Conservation (phyloP, 2,797 vertebrate genomes). For the Bucorvus abyssinicus region DNA sequence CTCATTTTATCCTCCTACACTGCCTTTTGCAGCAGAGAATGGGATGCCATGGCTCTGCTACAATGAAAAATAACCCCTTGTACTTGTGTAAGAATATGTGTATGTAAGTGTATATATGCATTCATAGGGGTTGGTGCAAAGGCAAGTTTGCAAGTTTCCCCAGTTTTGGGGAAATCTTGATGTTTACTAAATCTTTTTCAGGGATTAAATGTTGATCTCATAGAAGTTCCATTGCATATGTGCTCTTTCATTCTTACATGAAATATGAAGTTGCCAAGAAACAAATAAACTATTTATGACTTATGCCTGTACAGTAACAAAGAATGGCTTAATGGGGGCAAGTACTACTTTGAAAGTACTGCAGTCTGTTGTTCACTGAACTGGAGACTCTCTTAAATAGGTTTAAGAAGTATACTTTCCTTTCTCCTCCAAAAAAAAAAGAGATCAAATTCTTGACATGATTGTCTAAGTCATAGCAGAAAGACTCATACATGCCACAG, state of each 20-base stretch:
- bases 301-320: conserved; percentile 8
- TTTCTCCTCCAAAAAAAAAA: not conserved
- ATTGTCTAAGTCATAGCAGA: not conserved
- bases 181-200: not conserved
- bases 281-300: conserved; percentile 45
- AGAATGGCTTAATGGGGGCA: conserved; percentile 41
- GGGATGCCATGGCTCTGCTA: not conserved
- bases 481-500: not conserved
- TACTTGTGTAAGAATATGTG: not conserved
- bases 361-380: not conserved
- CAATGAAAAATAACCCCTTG: not conserved
- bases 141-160: not conserved
- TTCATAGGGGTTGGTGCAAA: not conserved
- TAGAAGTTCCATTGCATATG: not conserved
- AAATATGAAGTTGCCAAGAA: conserved; percentile 14
- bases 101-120: not conserved
- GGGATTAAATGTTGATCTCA: conserved; percentile 9
- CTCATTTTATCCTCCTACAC: not conserved
- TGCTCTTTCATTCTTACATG: not conserved
- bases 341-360: not conserved
- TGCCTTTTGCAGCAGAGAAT: not conserved
- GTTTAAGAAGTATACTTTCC: not conserved
- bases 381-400: not conserved
- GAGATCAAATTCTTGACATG: not conserved
- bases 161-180: not conserved